These are phyloP conservation scores for Pipistrellus kuhlii DNA, from an alignment of 2,797 vertebrate genomes.

Conservation along the genomic window DNA sequence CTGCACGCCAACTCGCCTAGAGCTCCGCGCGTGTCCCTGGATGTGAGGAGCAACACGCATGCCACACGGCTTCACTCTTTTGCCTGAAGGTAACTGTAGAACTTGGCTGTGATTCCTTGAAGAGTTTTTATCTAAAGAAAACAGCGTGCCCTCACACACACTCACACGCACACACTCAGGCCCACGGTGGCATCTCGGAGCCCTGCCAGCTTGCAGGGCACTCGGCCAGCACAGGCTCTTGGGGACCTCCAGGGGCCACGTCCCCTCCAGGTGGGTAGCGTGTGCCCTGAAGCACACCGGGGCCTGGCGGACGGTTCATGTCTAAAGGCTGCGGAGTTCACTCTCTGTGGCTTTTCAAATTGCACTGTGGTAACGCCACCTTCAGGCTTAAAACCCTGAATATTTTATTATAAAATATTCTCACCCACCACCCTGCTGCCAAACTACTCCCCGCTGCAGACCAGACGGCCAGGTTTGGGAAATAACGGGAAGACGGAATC, in stretches of 20 bases:
- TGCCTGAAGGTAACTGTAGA: background rate
- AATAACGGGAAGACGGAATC: background rate
- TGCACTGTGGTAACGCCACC: background rate
- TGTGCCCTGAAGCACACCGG: background rate
- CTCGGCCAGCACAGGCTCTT: background rate
- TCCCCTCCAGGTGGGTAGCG: background rate
- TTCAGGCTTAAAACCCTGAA: background rate
- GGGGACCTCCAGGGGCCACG: background rate
- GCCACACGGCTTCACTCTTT: background rate
- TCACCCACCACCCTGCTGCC: background rate
- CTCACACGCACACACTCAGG: background rate
- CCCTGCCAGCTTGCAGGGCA: background rate
- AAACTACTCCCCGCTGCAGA: background rate
- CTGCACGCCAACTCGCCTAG: background rate
- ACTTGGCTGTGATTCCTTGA: background rate
- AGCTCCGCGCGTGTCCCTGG: rapidly evolving
- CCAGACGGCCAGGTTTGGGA: background rate
- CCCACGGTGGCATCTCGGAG: background rate
- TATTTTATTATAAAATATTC: background rate
- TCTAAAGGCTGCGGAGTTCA: background rate
- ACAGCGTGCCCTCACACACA: background rate
- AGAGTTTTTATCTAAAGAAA: background rate
- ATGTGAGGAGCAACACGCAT: background rate
- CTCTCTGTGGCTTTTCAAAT: background rate
- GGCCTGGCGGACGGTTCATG: background rate